These are phyloP conservation scores for Varanus salvator DNA, from an alignment of 2,113 vertebrate genomes.

Conservation along the genomic window DNA sequence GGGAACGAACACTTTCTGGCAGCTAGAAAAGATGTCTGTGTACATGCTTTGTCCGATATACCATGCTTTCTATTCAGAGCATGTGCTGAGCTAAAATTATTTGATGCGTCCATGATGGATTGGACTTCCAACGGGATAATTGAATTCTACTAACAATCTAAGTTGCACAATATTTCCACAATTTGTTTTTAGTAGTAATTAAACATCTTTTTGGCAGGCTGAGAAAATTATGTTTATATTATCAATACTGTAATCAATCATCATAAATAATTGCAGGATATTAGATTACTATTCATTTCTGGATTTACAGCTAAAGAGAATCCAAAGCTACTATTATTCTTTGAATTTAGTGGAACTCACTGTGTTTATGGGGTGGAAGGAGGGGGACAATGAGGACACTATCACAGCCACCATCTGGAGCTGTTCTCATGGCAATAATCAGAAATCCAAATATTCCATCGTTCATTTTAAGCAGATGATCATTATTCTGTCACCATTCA, in stretches of 20 bases:
- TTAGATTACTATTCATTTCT: conserved; percentile 50
- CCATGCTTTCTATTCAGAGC: background rate
- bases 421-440: conserved; percentile 41
- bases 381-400: conserved; percentile 1
- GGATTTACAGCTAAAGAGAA: conserved; percentile 42
- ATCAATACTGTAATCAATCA: conserved; percentile 57
- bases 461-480: conserved; percentile 25
- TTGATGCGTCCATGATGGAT: background rate
- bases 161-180: background rate
- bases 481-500: background rate
- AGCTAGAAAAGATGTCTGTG: background rate
- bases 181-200: conserved; percentile 21
- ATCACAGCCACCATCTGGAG: background rate
- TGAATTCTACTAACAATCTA: conserved; percentile 7
- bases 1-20: background rate
- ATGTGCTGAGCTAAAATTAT: background rate
- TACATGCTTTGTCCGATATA: background rate
- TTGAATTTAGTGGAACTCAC: conserved; percentile 9
- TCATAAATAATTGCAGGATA: background rate
- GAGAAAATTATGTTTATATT: conserved; percentile 56
- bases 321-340: conserved; percentile 27
- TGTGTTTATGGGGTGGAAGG: conserved; percentile 40
- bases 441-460: conserved; percentile 35
- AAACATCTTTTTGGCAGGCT: conserved; percentile 47
- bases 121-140: conserved; percentile 5